Conservation (phyloP, 2,888 invertebrate species). For the Rhagonycha fulva region DNA sequence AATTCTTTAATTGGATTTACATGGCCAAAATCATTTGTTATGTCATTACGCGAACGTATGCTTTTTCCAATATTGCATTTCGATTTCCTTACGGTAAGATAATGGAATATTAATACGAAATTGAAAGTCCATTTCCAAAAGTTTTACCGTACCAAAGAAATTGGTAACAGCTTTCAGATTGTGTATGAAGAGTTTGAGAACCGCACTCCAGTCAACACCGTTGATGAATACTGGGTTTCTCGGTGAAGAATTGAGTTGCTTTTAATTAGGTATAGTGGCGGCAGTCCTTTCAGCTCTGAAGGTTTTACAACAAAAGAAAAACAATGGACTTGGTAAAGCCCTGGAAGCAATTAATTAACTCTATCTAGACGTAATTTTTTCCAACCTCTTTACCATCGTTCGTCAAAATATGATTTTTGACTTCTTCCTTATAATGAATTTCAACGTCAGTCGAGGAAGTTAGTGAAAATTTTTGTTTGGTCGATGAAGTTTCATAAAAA, state of each 20-base stretch:
- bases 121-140: no score
- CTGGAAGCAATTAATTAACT: neutral
- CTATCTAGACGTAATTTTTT: neutral
- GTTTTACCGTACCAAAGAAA: neutral
- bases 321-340: neutral
- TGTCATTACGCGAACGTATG: no score
- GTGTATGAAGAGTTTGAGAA: no score
- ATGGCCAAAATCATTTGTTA: neutral
- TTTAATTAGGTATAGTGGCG: neutral
- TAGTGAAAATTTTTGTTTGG: neutral
- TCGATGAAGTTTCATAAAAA: neutral
- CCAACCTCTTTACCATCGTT: neutral
- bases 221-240: neutral
- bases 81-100: neutral
- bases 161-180: no score
- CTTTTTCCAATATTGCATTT: neutral
- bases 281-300: neutral
- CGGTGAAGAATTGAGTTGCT: neutral
- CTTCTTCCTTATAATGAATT: no score
- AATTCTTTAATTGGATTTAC: neutral
- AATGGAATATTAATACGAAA: neutral
- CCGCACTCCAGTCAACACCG: neutral
- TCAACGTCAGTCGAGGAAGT: neutral
- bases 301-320: neutral
- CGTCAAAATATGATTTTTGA: neutral